Percentiles rank a stretch among this genome's conserved stretches.
These are phyloP conservation scores for Barypeithes pellucidus DNA, from an alignment of 2,888 invertebrate species.

Conservation along the genomic window DNA sequence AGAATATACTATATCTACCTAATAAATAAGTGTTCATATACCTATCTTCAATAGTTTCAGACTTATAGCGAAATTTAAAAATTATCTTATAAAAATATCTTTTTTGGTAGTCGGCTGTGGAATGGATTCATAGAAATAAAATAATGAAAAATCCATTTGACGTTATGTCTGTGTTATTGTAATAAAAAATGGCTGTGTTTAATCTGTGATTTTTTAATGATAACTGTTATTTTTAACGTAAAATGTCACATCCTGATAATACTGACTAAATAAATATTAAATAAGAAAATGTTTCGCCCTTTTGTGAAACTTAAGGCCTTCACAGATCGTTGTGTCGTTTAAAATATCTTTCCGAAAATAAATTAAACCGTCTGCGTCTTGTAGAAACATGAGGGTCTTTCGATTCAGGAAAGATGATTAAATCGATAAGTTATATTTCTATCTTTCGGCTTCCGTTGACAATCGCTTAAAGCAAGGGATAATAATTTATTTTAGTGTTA, in stretches of 20 bases:
- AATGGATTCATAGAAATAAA: no score
- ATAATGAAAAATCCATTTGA: no score
- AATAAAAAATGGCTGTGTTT: no score
- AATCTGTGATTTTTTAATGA: no score
- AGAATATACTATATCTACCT: no score
- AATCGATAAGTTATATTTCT: conserved; percentile 4
- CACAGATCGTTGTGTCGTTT: background rate
- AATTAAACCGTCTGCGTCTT: conserved; percentile 14
- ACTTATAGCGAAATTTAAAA: no score
- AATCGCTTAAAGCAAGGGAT: background rate
- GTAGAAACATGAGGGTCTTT: conserved; percentile 8
- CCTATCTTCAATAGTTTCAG: no score
- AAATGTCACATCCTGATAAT: background rate
- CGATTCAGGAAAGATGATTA: conserved; percentile 6
- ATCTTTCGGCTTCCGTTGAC: conserved; percentile 21
- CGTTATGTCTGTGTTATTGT: no score
- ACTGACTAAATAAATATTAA: background rate
- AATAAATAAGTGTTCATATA: no score
- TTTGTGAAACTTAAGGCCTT: background rate
- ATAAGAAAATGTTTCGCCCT: background rate
- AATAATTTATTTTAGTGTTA: conserved; percentile 1
- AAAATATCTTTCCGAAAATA: conserved; percentile 15
- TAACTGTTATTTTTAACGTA: no score
- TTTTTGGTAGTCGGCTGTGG: no score
- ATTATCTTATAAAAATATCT: no score